phyloP scores from a whole-genome alignment of 2,797 vertebrate genomes.

The Setipinna tenuifilis region DNA sequence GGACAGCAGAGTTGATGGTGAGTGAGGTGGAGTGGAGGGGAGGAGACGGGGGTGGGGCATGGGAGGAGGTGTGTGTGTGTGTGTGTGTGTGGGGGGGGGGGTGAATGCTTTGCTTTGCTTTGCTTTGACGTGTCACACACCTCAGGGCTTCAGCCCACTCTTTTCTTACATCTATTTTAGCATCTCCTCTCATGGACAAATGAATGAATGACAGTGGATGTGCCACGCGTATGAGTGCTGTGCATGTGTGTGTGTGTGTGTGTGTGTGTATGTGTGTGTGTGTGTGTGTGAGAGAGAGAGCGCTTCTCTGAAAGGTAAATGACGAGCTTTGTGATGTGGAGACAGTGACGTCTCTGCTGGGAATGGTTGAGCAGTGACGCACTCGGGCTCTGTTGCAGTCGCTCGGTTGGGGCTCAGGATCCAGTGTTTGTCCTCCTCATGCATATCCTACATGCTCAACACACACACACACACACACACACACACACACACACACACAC shows the following conservation, averaged over 20 bases:
- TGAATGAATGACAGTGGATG: background rate
- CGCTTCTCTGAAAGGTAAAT: background rate
- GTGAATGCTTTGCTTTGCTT: slow-evolving; percentile 14
- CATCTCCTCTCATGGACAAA: slow-evolving; percentile 40
- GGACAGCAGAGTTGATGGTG: too few species aligned
- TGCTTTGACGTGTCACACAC: slow-evolving; percentile 31
- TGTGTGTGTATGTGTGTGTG: background rate
- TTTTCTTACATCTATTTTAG: slow-evolving; percentile 51
- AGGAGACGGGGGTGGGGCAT: background rate
- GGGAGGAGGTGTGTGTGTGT: background rate
- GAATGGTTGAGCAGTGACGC: slow-evolving; percentile 41
- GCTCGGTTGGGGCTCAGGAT: background rate
- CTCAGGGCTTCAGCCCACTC: slow-evolving; percentile 42
- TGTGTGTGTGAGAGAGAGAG: background rate
- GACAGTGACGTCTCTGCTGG: slow-evolving; percentile 42
- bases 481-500: too few species aligned
- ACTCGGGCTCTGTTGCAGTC: background rate
- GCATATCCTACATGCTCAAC: too few species aligned
- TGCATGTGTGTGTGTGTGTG: background rate
- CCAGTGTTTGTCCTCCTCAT: background rate
- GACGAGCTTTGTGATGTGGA: slow-evolving; percentile 47
- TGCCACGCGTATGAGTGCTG: background rate
- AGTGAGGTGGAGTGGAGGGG: too few species aligned
- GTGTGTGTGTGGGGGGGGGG: background rate
- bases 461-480: too few species aligned